Percentiles rank a stretch among this genome's conserved stretches.
Conservation (phyloP, 2,888 invertebrate species). For the Scaptomyza polygonia region DNA sequence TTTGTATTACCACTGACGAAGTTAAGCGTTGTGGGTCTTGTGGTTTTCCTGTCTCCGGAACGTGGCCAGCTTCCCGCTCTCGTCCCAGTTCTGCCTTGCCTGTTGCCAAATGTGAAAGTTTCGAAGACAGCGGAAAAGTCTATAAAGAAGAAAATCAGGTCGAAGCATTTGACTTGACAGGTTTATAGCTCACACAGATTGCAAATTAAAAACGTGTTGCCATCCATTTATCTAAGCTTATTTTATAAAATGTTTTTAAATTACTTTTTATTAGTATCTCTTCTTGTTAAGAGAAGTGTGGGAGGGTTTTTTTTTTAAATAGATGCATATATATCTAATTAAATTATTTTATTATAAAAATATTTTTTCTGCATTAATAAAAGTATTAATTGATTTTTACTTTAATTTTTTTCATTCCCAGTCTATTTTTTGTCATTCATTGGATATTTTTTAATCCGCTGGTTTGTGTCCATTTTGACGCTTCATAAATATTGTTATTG, state of each 20-base stretch:
- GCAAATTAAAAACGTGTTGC: constrained; percentile 63
- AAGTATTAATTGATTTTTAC: no score
- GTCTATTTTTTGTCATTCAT: neutral
- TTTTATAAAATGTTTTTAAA: constrained; percentile 16
- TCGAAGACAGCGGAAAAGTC: constrained; percentile 43
- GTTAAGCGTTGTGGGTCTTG: constrained; percentile 49
- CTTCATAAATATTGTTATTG: constrained; percentile 47
- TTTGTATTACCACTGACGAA: constrained; percentile 68
- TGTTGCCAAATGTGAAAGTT: constrained; percentile 37
- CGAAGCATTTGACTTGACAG: constrained; percentile 52
- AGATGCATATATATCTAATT: neutral
- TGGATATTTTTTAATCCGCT: neutral
- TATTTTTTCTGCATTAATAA: neutral
- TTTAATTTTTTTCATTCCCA: neutral
- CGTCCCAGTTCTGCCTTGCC: neutral
- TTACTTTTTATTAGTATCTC: neutral
- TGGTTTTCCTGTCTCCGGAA: constrained; percentile 53
- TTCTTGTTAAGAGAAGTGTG: neutral
- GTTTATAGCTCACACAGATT: constrained; percentile 49
- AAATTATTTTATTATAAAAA: neutral
- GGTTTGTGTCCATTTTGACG: constrained; percentile 4
- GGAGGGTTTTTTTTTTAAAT: neutral
- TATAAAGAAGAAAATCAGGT: constrained; percentile 33
- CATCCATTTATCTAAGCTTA: constrained; percentile 41
- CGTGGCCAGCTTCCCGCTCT: constrained; percentile 33